Evolutionary conservation across 2,797 vertebrate species (phyloP).

Genomic region (Sebastolobus altivelis): DNA sequence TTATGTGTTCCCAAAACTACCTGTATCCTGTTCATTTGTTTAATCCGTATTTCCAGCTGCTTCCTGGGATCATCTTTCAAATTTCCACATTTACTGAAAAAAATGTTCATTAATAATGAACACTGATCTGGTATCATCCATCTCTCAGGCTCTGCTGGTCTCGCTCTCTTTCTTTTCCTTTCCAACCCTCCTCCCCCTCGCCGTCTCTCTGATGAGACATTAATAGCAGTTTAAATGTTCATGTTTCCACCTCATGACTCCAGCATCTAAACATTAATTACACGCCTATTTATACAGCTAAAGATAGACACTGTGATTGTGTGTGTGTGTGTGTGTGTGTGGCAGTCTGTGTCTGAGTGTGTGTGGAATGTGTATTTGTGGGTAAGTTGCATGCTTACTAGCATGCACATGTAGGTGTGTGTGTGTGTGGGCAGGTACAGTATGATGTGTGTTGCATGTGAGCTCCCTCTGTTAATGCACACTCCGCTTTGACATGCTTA

Average conservation of each 20-base stretch:
- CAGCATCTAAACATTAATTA: slow-evolving; percentile 61
- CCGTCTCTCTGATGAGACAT: slow-evolving; percentile 60
- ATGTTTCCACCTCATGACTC: slow-evolving; percentile 54
- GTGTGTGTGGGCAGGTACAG: background rate
- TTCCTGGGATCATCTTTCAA: background rate
- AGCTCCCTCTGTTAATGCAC: background rate
- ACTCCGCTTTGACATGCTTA: background rate
- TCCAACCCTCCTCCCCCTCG: slow-evolving; percentile 1
- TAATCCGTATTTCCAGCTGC: background rate
- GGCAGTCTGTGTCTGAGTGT: background rate
- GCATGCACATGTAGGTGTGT: background rate
- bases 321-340: too few species aligned
- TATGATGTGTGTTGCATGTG: background rate
- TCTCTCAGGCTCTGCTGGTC: slow-evolving; percentile 4
- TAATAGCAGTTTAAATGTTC: slow-evolving; percentile 66
- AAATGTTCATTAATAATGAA: background rate
- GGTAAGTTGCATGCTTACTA: background rate
- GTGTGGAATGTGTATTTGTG: slow-evolving; percentile 4
- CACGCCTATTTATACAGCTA: slow-evolving; percentile 50
- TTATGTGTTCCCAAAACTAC: background rate
- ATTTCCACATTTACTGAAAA: background rate
- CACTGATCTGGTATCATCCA: background rate
- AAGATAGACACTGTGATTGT: slow-evolving; percentile 52
- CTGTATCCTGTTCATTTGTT: background rate
- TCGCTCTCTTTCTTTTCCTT: slow-evolving; percentile 14